Evolutionary conservation across 1,140 invertebrate genomes (phyloP).

Genomic region (Drosophila lacertosa): DNA sequence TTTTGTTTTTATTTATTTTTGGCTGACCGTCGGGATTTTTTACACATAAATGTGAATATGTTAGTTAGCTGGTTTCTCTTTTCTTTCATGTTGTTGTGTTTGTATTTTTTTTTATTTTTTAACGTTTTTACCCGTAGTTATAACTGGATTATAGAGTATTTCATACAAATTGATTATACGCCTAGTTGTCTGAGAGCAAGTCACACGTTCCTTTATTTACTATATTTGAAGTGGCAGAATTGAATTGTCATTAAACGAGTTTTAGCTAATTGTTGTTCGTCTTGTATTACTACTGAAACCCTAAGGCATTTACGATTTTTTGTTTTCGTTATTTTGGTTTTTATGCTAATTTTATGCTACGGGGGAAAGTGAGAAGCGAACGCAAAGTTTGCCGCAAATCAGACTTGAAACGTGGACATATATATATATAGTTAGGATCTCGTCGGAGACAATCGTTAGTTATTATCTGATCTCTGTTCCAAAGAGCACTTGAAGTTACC

Average conservation of each 20-base stretch:
- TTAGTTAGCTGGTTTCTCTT: constrained; percentile 7
- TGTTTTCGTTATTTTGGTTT: constrained; percentile 15
- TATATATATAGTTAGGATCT: neutral
- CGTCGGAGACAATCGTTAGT: too few relatives aligned
- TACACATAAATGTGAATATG: constrained; percentile 17
- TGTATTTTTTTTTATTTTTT: constrained; percentile 1
- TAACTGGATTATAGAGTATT: constrained; percentile 63
- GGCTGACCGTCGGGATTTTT: constrained; percentile 37
- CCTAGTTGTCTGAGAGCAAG: constrained; percentile 49
- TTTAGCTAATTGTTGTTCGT: constrained; percentile 44
- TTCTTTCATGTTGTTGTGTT: constrained; percentile 26
- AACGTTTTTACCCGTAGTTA: constrained; percentile 67
- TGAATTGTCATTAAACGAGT: constrained; percentile 2
- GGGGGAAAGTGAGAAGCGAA: neutral
- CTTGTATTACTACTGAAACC: constrained; percentile 74
- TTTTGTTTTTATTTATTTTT: constrained; percentile 36
- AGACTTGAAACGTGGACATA: constrained; percentile 10
- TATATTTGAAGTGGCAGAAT: constrained; percentile 7
- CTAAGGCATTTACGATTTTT: constrained; percentile 63
- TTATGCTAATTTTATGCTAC: constrained; percentile 41
- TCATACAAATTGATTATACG: constrained; percentile 48
- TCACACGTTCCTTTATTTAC: constrained; percentile 53
- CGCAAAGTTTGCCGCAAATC: constrained; percentile 1
- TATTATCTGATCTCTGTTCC: too few relatives aligned
- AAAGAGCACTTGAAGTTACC: neutral